Base-by-base conservation (phyloP, 23 tunicate genomes). In the Corella eumyota region DNA sequence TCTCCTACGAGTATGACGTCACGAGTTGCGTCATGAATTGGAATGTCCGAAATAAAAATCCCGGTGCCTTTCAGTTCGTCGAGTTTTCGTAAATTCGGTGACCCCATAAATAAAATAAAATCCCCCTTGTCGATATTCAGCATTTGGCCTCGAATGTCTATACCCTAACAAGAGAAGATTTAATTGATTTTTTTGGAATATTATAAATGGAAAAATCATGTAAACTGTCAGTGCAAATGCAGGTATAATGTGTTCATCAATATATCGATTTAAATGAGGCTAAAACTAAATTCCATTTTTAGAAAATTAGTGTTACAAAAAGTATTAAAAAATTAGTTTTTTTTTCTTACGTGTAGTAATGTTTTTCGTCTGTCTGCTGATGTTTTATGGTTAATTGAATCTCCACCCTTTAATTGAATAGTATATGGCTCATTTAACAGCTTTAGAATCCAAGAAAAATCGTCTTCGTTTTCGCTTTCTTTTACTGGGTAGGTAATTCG, bases 21-120 rank as follows among this genome's bases (percentile, higher is more conserved):
- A 66, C 96, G 96, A 22, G 96, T 88, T 45, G 96, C 96, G 71
- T 88, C 96, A 57, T 88, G 96, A 6, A 88, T 66, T 2, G 96
- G 81, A 33, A 88, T 88, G 56, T 88, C 96, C 4, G 96, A 88
- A 25, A 88, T 88, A 66, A 74, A 88, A 23, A 75, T 66, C 17
- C 88, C 81, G 21, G 73, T 72, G 56, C 80, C 75, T 13, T 60
- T 68, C 40, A 88, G 51, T 58, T 88, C 81, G 33, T 88, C 96
- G 27, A 88, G 77, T 9, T 69, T 78, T 22, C 71, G 67, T 19
- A 88, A 50, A 50, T 88, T 66, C 20, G 96, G 96, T 5, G 88
- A 78, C 4, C 96, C 96, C 61, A 88, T 45, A 68, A 88, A 88
- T 32, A 88, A 52, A n/a, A 88, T 40, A 22, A 63, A 60, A 53